Evolutionary conservation across 2,888 invertebrate genomes (phyloP), one percentile per base, ranked within the genome.

Genomic region (Chorisops tibialis): DNA sequence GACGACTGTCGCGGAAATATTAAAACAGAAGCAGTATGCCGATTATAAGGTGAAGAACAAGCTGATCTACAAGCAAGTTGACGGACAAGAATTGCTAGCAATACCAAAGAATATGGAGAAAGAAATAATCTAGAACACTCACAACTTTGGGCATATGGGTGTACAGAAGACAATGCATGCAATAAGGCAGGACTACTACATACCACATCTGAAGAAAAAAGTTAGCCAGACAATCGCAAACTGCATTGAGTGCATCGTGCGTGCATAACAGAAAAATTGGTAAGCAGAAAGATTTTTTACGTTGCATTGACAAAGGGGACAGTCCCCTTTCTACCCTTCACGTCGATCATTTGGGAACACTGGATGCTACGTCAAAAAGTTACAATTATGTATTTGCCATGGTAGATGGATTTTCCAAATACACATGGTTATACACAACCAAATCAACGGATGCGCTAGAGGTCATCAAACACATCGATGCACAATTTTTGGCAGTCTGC

Each of bases 401-500:
- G 5, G 41, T 41, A 5, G 41, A 41, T 41, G 41, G 41, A 9
- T 41, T 41, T 41, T 9, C 6, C 41, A 41, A 41, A n/a, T 41
- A 9, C 41, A n/a, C n/a, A n/a, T 41, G 41, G 41, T 41, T 41
- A n/a, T 41, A 41, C 41, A 12, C 41, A 9, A 41, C 41, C n/a
- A 41, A 41, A n/a, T 41, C 41, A 41, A n/a, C 41, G 4, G 41
- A n/a, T 11, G 9, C 6, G 5, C 9, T n/a, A n/a, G 41, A 41
- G 41, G 41, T n/a, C 9, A 5, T 41, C 9, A 5, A 41, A 41
- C 6, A 41, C 6, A n/a, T 41, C 11, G n/a, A 9, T 41, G 41
- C n/a, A 65, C 66, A 35, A 66, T 49, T 11, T 75, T 75, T 67
- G 75, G 75, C 9, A 72, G 70, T 62, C 74, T 74, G n/a, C 47